Base-by-base conservation (phyloP, 2,113 vertebrate species). In the Rhadina sibilatrix region DNA sequence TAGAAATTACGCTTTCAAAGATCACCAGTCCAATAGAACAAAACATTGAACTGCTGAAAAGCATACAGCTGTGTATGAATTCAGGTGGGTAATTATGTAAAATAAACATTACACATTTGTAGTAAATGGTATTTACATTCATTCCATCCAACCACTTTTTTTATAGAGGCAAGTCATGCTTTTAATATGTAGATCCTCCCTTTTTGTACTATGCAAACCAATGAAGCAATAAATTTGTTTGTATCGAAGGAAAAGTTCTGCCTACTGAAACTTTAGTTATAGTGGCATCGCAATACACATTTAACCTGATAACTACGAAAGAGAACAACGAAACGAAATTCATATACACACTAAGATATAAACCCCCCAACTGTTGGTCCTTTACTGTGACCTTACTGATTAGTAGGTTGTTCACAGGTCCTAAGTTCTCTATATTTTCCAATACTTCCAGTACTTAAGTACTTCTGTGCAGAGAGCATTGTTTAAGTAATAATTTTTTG, bases 171-270 rank as follows among this genome's bases (percentile, higher is more conserved):
- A 20, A 94, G 65, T 78, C 86, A 64, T 94, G 76, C 66, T 87
- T 96, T 96, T 95, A 95, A 97, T 97, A 93, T 97, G 87, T 79
- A 92, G 77, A 72, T 97, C 53, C 89, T 93, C 95, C 93, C 60
- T 95, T 97, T 98, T 97, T 97, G 40, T 96, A 97, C 96, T 92
- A 83, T 69, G 91, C 63, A 96, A 97, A 83, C 84, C 96, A 97
- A 95, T 83, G 93, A 96, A 96, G 96, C 97, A 96, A 97, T 92
- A 96, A 93, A 97, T 97, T 92, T 94, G 63, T 76, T 97, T 89
- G 68, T 90, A 97, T 97, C 59, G 37, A 97, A 97, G 65, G 93
- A 94, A 91, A 85, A 96, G 94, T 94, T 96, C 96, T 94, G 71
- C 46, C 72, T 44, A 47, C 72, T 90, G 87, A 96, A 95, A 93